phyloP scores from a whole-genome alignment of 2,113 vertebrate species.

The Dicerorhinus sumatrensis region DNA sequence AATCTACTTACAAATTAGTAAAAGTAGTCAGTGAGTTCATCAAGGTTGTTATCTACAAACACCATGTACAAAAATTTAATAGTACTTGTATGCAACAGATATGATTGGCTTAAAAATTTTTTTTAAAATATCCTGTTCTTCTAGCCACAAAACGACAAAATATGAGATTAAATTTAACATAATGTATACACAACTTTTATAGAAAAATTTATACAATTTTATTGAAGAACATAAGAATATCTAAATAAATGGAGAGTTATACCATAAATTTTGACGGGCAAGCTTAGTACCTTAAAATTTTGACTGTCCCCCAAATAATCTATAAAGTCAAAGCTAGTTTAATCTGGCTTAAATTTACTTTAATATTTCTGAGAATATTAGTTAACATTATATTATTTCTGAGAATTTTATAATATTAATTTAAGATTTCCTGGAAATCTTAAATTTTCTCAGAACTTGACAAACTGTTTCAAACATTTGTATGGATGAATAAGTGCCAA shows the following conservation, averaged over 20 bases:
- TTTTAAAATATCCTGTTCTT: constrained; percentile 6
- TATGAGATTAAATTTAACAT: background rate
- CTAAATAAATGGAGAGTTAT: background rate
- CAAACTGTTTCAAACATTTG: constrained; percentile 5
- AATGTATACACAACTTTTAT: background rate
- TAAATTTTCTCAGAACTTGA: constrained; percentile 39
- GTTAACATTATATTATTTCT: background rate
- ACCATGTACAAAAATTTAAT: background rate
- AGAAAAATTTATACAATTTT: background rate
- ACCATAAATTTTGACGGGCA: background rate
- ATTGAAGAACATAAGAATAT: background rate
- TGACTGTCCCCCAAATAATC: background rate
- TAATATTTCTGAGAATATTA: background rate
- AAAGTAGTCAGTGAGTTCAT: background rate
- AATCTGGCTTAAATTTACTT: background rate
- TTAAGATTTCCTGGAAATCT: background rate
- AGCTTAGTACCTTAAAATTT: background rate
- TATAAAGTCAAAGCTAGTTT: constrained; percentile 14
- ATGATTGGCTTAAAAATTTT: background rate
- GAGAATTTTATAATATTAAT: background rate
- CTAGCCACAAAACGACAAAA: background rate
- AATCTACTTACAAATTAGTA: background rate
- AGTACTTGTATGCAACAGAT: background rate
- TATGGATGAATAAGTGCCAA: background rate
- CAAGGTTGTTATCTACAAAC: background rate